Percentiles rank a stretch among this genome's conserved stretches.
Evolutionary conservation across 2,888 invertebrate genomes (phyloP).

Genomic region (Melolontha melolontha): DNA sequence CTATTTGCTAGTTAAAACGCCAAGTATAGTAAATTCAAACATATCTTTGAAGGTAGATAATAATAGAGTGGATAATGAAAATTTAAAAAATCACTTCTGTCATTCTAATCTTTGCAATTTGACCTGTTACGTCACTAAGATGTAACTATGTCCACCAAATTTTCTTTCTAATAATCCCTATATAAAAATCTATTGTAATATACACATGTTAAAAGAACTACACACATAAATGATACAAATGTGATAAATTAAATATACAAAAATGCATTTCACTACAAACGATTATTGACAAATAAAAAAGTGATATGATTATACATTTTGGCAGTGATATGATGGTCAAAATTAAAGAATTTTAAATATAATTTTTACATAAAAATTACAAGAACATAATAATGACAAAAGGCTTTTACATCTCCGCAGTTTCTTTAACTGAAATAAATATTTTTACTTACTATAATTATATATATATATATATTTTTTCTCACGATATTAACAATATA

Average conservation of each 20-base stretch:
- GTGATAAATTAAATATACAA: conserved; percentile 20
- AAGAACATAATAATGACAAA: conserved; percentile 23
- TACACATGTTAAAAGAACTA: conserved; percentile 34
- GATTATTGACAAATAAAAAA: conserved; percentile 7
- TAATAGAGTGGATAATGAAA: too few species aligned
- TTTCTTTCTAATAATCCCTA: neutral
- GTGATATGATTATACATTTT: conserved; percentile 41
- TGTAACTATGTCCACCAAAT: too few species aligned
- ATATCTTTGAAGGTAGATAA: too few species aligned
- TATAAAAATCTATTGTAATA: conserved; percentile 4
- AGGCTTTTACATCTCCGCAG: conserved; percentile 26
- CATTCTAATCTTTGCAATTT: too few species aligned
- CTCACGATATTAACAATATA: neutral
- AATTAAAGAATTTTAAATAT: conserved; percentile 20
- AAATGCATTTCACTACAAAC: conserved; percentile 1
- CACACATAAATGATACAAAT: conserved; percentile 25
- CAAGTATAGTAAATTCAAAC: too few species aligned
- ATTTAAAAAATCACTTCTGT: too few species aligned
- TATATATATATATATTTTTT: conserved; percentile 33
- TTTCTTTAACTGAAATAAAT: conserved; percentile 42
- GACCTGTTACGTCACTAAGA: too few species aligned
- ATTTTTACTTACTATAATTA: conserved; percentile 37
- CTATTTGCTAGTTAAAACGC: too few species aligned
- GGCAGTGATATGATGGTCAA: conserved; percentile 44
- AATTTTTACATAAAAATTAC: neutral